Conservation (phyloP, 1,140 invertebrate genomes). For the Zaprionus tsacasi region DNA sequence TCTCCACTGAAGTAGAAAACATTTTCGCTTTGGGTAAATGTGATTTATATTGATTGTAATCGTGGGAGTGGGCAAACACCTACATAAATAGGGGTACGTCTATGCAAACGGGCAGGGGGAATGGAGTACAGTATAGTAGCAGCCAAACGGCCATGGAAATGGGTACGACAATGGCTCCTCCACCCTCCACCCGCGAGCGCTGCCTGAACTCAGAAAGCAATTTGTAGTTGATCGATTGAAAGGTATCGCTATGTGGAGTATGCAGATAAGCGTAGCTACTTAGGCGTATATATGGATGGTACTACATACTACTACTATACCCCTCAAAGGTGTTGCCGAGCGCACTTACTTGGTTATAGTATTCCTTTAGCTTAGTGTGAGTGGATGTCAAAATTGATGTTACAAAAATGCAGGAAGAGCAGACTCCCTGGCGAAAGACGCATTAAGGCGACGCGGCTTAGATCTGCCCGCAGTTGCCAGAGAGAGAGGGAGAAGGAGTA, state of each 20-base stretch:
- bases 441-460: conserved; percentile 25
- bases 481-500: neutral
- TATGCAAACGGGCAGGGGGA: neutral
- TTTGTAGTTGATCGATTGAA: conserved; percentile 54
- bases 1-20: conserved; percentile 76
- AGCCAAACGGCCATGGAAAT: conserved; percentile 62
- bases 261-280: conserved; percentile 26
- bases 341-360: conserved; percentile 12
- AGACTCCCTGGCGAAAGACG: conserved; percentile 12
- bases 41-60: conserved; percentile 83
- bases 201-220: conserved; percentile 43
- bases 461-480: conserved; percentile 27
- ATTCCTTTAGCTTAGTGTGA: neutral
- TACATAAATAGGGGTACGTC: conserved; percentile 54
- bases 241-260: conserved; percentile 29
- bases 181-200: neutral
- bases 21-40: conserved; percentile 83
- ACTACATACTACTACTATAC: neutral
- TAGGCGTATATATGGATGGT: neutral
- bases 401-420: conserved; percentile 24
- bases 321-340: conserved; percentile 14
- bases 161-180: conserved; percentile 18
- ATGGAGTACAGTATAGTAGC: conserved; percentile 56
- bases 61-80: conserved; percentile 63
- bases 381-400: conserved; percentile 25